Evolutionary conservation across 1,140 invertebrate species (phyloP).

Genomic region (Xylocopa sonorina): DNA sequence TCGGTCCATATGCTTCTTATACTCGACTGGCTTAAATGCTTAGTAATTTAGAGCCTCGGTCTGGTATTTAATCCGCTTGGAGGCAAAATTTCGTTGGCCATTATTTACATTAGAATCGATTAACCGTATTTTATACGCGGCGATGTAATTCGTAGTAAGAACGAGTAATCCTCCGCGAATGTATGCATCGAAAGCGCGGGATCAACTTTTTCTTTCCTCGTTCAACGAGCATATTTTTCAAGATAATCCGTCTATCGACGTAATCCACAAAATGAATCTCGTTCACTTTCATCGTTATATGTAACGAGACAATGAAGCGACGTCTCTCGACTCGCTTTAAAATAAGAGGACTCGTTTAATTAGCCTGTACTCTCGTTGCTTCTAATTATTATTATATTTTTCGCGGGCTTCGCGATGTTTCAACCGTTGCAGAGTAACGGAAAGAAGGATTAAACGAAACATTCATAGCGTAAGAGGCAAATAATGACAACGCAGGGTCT

Average conservation of each 20-base stretch:
- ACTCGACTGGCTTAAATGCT: not conserved
- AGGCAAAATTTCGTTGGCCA: not conserved
- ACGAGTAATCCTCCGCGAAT: not conserved
- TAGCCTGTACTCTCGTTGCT: not conserved
- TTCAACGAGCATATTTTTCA: not conserved
- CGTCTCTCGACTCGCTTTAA: not conserved
- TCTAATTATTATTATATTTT: constrained; percentile 50
- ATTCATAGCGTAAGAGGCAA: constrained; percentile 18
- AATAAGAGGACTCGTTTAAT: not conserved
- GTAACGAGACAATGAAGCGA: not conserved
- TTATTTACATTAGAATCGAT: not conserved
- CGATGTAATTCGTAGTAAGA: not conserved
- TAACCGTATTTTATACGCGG: not conserved
- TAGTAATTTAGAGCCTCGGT: not conserved
- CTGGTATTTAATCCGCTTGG: constrained; percentile 7
- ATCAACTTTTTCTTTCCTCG: not conserved
- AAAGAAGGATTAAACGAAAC: constrained; percentile 49
- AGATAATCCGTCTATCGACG: not conserved
- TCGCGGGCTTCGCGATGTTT: constrained; percentile 4
- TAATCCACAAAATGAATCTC: too few species aligned
- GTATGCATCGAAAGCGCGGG: not conserved
- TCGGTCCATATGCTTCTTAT: constrained; percentile 7
- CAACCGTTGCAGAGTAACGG: constrained; percentile 12
- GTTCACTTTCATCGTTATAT: not conserved
- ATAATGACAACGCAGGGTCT: constrained; percentile 50